phyloP scores from a whole-genome alignment of 2,888 invertebrate genomes.

The Ecliptopera silaceata region DNA sequence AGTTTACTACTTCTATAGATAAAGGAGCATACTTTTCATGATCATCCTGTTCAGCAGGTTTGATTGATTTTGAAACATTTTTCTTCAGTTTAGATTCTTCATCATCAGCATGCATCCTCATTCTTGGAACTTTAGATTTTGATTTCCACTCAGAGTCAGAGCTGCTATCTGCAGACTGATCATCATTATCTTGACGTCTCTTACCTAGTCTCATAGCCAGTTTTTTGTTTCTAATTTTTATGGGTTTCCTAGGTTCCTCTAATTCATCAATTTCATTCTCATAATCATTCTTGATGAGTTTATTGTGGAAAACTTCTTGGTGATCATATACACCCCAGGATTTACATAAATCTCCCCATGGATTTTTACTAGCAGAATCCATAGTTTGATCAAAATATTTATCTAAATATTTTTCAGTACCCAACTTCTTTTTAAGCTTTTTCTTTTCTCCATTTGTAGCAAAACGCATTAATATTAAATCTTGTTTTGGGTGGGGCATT shows the following conservation, averaged over 20 bases:
- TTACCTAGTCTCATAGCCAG: constrained; percentile 72
- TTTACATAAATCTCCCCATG: constrained; percentile 88
- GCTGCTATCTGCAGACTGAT: constrained; percentile 65
- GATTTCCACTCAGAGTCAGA: constrained; percentile 84
- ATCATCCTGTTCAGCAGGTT: constrained; percentile 31
- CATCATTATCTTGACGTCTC: constrained; percentile 48
- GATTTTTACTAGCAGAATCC: constrained; percentile 82
- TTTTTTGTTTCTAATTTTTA: constrained; percentile 65
- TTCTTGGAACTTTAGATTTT: constrained; percentile 86
- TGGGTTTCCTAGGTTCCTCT: constrained; percentile 44
- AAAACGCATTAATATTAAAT: constrained; percentile 88
- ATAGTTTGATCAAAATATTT: constrained; percentile 54
- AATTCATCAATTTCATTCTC: constrained; percentile 52
- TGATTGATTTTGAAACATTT: constrained; percentile 44
- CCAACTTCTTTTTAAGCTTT: constrained; percentile 78
- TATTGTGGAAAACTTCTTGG: constrained; percentile 78
- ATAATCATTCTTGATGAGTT: constrained; percentile 56
- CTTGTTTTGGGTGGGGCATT: constrained; percentile 84
- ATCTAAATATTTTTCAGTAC: constrained; percentile 42
- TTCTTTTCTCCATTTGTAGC: constrained; percentile 89
- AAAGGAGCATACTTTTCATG: constrained; percentile 64
- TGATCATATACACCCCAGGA: constrained; percentile 87
- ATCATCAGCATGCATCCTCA: constrained; percentile 96
- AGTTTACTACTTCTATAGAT: constrained; percentile 73
- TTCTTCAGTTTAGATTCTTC: constrained; percentile 85